Conservation (phyloP, 2,888 invertebrate genomes). For the Spodoptera picta region DNA sequence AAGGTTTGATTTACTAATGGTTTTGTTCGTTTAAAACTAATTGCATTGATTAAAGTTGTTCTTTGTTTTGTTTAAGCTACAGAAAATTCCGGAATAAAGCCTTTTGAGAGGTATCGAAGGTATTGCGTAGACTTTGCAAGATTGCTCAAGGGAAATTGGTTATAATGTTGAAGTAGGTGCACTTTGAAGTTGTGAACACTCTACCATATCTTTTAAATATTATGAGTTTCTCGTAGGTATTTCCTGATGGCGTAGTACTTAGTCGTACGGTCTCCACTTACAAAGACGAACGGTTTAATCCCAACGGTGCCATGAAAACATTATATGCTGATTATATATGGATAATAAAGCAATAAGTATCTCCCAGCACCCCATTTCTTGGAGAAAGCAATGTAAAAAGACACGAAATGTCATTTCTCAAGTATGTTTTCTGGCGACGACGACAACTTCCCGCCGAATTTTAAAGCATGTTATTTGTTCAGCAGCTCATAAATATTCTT, state of each 20-base stretch:
- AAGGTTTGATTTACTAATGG: constrained; percentile 7
- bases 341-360: constrained; percentile 5
- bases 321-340: not conserved
- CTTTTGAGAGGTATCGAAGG: too few relatives aligned
- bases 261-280: too few relatives aligned
- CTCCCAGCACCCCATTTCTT: too few relatives aligned
- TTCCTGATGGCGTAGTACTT: too few relatives aligned
- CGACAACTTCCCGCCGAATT: too few relatives aligned
- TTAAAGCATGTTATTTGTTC: too few relatives aligned
- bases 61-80: not conserved
- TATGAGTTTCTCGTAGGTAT: not conserved
- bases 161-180: constrained; percentile 13
- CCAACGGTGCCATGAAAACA: too few relatives aligned
- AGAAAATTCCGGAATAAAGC: not conserved
- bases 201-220: constrained; percentile 4
- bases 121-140: not conserved
- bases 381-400: too few relatives aligned
- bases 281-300: too few relatives aligned
- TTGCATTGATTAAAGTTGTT: not conserved
- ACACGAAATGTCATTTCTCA: too few relatives aligned
- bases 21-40: constrained; percentile 2
- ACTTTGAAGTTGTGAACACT: constrained; percentile 20
- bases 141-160: constrained; percentile 23
- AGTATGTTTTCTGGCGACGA: too few relatives aligned
- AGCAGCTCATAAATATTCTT: too few relatives aligned